Conservation (phyloP, 1,140 invertebrate genomes). For the Anastatus disparis region DNA sequence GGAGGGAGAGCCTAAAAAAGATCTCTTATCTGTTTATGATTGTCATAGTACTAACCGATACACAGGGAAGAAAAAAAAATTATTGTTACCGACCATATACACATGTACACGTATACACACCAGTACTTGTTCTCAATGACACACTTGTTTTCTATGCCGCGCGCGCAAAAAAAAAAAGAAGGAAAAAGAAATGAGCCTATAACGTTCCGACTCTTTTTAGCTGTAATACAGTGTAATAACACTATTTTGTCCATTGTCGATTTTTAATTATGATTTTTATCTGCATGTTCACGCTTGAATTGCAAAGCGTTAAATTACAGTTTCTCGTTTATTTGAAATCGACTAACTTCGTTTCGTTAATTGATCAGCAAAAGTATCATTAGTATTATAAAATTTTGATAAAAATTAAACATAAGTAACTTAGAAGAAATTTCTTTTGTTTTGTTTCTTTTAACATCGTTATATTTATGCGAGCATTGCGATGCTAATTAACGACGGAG, state of each 20-base stretch:
- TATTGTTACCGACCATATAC: neutral
- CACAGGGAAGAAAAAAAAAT: too few species aligned
- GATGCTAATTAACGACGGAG: too few species aligned
- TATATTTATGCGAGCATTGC: too few species aligned
- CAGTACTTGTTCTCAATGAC: neutral
- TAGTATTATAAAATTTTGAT: too few species aligned
- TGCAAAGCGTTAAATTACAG: neutral
- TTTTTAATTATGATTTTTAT: slow-evolving; percentile 17
- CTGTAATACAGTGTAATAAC: neutral
- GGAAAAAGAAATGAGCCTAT: neutral
- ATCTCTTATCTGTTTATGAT: neutral
- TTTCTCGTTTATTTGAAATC: neutral
- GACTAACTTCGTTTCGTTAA: too few species aligned
- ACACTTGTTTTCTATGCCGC: neutral
- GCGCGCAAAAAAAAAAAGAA: too few species aligned
- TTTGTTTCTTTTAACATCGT: too few species aligned
- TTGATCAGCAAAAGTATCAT: too few species aligned
- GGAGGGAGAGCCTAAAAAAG: neutral
- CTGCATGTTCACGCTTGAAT: neutral
- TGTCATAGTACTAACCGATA: neutral
- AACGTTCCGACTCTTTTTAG: too few species aligned
- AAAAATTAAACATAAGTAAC: too few species aligned
- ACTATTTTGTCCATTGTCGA: neutral
- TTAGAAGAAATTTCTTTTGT: too few species aligned
- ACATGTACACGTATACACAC: neutral